Evolutionary conservation across 2,888 invertebrate species (phyloP), one percentile per base, ranked within the genome.

Genomic region (Hetaerina titia): DNA sequence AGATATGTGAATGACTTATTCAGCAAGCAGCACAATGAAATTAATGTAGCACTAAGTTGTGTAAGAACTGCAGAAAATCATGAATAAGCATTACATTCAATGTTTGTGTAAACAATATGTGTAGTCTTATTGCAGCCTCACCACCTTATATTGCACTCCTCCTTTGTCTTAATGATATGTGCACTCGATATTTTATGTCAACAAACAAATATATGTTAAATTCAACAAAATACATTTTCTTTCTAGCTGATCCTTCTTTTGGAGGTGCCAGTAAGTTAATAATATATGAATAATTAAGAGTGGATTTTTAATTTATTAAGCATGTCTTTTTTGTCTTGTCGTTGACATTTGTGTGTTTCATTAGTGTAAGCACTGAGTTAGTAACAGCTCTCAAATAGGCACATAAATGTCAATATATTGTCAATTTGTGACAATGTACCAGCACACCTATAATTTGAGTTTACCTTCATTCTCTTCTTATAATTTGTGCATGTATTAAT

Each of bases 181-280:
- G 17, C 25, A 8, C 19, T 56, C 45, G 17, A 56, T 13, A 88
- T 45, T 22, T 96, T 96, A 96, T 96, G 96, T 96, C 13, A 97
- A 97, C 95, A 96, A 97, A 60, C 64, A 94, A 89, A 94, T 95
- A 97, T 97, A 97, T 97, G 97, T 97, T 95, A 96, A 90, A 94
- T 88, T 94, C 94, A 94, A 60, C 63, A 60, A 17, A 87, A 94
- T 95, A 95, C 89, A 94, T 95, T 96, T 96, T 96, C 96, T 96
- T 96, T 96, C 95, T 96, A 97, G 97, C 96, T 96, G 96, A 96
- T 96, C 96, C 96, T 96, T 96, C 96, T 96, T 96, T 96, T 96
- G 97, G 97, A 97, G 97, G 97, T 97, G 97, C 97, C 97, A 97
- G 97, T 97, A 97, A 97, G 97, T 97, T 95, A 56, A 45, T 81